Percentiles rank a stretch among this genome's conserved stretches.
phyloP scores from a whole-genome alignment of 2,113 vertebrate genomes.

The Oryzias javanicus region DNA sequence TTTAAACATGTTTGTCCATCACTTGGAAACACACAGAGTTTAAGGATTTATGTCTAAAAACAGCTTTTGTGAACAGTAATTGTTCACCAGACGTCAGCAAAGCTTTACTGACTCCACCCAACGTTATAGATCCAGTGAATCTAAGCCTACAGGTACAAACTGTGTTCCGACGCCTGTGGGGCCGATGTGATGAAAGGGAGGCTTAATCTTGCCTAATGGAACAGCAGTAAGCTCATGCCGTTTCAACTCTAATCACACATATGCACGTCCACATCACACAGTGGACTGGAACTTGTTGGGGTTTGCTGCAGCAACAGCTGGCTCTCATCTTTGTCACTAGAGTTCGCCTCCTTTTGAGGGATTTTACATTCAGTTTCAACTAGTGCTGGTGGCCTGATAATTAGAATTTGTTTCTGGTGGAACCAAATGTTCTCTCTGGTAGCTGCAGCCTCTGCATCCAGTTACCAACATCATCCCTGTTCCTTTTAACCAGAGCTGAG shows the following conservation, averaged over 20 bases:
- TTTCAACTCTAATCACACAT: constrained; percentile 61
- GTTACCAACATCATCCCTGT: too few relatives aligned
- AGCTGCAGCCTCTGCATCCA: too few relatives aligned
- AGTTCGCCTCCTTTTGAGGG: constrained; percentile 75
- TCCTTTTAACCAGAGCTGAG: too few relatives aligned
- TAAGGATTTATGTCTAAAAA: constrained; percentile 6
- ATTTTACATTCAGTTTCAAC: constrained; percentile 56
- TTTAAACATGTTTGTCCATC: background rate
- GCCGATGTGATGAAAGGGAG: constrained; percentile 24
- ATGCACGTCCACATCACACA: constrained; percentile 42
- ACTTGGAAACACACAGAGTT: constrained; percentile 28
- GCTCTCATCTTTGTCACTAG: constrained; percentile 74
- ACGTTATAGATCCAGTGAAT: background rate
- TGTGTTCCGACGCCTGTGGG: constrained; percentile 20
- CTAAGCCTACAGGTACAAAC: background rate
- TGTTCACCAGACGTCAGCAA: constrained; percentile 39
- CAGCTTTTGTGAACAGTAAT: constrained; percentile 9
- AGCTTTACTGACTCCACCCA: constrained; percentile 36
- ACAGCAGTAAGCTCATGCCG: constrained; percentile 43
- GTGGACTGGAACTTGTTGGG: constrained; percentile 36
- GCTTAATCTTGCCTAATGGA: constrained; percentile 59
- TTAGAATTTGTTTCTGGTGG: too few relatives aligned
- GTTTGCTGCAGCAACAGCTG: constrained; percentile 71
- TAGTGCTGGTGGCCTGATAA: too few relatives aligned
- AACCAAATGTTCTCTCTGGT: too few relatives aligned